Percentiles rank a stretch among this genome's conserved stretches.
phyloP scores from a whole-genome alignment of 2,797 vertebrate genomes.

The Urosaurus nigricauda region DNA sequence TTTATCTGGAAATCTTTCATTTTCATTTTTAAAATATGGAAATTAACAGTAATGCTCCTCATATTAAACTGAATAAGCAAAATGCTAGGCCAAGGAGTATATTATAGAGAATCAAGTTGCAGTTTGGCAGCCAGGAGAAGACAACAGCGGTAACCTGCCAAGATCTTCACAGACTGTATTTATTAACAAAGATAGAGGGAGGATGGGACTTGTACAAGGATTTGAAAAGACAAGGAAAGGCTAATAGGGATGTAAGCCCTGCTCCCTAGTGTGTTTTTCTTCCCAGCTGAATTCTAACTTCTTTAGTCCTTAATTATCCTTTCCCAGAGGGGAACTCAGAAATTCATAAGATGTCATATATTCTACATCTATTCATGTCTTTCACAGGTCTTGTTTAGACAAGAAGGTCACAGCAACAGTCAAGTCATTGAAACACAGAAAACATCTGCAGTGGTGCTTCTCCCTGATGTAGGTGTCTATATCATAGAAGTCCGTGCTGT shows the following conservation, averaged over 20 bases:
- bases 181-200: too few species aligned
- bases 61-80: too few species aligned
- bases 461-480: conserved; percentile 93
- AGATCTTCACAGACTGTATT: too few species aligned
- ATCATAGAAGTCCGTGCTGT: conserved; percentile 92
- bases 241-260: not conserved
- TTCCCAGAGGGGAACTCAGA: not conserved
- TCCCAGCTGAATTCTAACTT: not conserved
- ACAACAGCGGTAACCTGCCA: too few species aligned
- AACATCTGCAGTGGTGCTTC: conserved; percentile 89
- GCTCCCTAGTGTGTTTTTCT: not conserved
- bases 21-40: too few species aligned
- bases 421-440: conserved; percentile 95
- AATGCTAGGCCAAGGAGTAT: too few species aligned
- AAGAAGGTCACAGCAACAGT: conserved; percentile 92
- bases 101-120: too few species aligned
- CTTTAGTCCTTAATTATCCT: not conserved
- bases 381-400: conserved; percentile 89
- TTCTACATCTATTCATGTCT: conserved; percentile 30
- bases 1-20: too few species aligned
- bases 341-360: not conserved
- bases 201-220: not conserved
- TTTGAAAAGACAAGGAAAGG: not conserved
- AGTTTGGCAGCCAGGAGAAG: too few species aligned
- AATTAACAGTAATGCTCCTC: too few species aligned